Conservation (phyloP, 2,888 invertebrate genomes). For the Watsonalla binaria region DNA sequence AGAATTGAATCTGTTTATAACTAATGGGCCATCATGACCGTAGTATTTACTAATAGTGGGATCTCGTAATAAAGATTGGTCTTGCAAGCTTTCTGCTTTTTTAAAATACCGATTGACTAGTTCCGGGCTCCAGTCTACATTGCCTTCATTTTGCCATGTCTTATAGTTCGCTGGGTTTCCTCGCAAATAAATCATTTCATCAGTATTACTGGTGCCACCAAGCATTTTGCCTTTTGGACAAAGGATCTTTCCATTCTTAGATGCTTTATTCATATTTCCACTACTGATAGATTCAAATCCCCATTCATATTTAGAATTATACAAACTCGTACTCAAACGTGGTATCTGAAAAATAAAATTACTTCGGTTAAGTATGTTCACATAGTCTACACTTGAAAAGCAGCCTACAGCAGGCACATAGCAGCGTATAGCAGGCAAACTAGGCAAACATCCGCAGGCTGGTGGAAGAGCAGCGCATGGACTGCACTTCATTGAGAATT, state of each 20-base stretch:
- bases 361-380: not conserved
- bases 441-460: too few relatives aligned
- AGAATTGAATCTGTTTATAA: slow-evolving; percentile 61
- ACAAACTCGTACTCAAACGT: not conserved
- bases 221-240: slow-evolving; percentile 80
- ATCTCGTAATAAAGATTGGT: slow-evolving; percentile 26
- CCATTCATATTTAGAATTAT: not conserved
- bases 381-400: too few relatives aligned
- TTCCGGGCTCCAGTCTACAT: slow-evolving; percentile 73
- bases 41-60: slow-evolving; percentile 35
- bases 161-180: slow-evolving; percentile 66
- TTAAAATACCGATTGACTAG: slow-evolving; percentile 67
- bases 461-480: too few relatives aligned
- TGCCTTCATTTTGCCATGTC: slow-evolving; percentile 64
- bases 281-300: slow-evolving; percentile 78
- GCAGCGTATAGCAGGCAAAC: too few relatives aligned
- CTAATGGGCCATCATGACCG: slow-evolving; percentile 62
- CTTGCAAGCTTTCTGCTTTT: slow-evolving; percentile 68
- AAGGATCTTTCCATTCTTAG: slow-evolving; percentile 28
- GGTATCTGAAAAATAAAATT: not conserved
- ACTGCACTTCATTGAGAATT: too few relatives aligned
- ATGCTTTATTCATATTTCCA: slow-evolving; percentile 83
- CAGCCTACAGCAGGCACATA: too few relatives aligned
- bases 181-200: slow-evolving; percentile 75
- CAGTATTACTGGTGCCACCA: slow-evolving; percentile 73